phyloP scores from a whole-genome alignment of 2,113 vertebrate genomes.

The Corydoras sp. region DNA sequence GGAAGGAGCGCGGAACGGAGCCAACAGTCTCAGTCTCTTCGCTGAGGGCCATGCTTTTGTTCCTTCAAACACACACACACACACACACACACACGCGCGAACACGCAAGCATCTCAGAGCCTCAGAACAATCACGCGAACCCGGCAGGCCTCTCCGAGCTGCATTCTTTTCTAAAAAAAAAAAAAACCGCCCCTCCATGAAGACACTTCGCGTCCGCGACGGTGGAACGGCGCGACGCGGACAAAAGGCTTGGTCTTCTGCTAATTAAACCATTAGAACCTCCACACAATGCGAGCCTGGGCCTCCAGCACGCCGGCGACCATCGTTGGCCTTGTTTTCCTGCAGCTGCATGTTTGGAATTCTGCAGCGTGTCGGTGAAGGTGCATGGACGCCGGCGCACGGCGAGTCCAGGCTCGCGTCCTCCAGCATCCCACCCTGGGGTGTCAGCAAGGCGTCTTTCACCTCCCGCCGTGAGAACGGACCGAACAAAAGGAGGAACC shows the following conservation, averaged over 20 bases:
- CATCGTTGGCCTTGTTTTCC: slow-evolving; percentile 32
- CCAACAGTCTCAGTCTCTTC: slow-evolving; percentile 63
- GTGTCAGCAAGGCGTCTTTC: slow-evolving; percentile 38
- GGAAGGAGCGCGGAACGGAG: slow-evolving; percentile 57
- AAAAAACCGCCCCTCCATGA: slow-evolving; percentile 52
- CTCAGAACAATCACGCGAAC: slow-evolving; percentile 57
- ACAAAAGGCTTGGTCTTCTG: slow-evolving; percentile 46
- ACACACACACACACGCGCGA: slow-evolving; percentile 14
- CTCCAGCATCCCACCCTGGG: slow-evolving; percentile 29
- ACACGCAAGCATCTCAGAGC: slow-evolving; percentile 23
- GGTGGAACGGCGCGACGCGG: slow-evolving; percentile 35
- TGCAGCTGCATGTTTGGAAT: slow-evolving; percentile 29
- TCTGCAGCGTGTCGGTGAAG: slow-evolving; percentile 12
- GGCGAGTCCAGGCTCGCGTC: slow-evolving; percentile 51
- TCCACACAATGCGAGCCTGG: slow-evolving; percentile 45
- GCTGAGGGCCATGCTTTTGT: slow-evolving; percentile 52
- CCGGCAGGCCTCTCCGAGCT: slow-evolving; percentile 56
- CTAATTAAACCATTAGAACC: slow-evolving; percentile 62
- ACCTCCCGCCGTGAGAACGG: background rate
- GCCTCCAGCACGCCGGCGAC: slow-evolving; percentile 47
- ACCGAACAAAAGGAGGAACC: background rate
- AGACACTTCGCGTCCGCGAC: slow-evolving; percentile 57
- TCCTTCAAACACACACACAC: slow-evolving; percentile 29
- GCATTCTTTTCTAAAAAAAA: slow-evolving; percentile 42
- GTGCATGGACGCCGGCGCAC: slow-evolving; percentile 44